These are phyloP conservation scores for Leucophenga montana DNA, from an alignment of 2,888 invertebrate genomes.

Conservation along the genomic window DNA sequence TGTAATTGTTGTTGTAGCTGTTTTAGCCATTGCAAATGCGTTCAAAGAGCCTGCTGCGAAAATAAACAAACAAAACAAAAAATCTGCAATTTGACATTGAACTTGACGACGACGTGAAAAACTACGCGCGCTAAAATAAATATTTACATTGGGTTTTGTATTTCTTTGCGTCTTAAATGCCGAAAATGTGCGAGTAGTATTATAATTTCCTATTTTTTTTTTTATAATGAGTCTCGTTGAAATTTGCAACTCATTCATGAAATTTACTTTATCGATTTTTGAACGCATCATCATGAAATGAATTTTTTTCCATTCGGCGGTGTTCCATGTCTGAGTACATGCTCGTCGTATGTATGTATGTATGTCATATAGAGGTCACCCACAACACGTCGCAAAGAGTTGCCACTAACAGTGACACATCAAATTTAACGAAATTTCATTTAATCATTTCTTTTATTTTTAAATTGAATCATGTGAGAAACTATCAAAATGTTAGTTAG, in stretches of 20 bases:
- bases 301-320: not conserved
- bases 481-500: not conserved
- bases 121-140: not conserved
- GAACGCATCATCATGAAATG: not conserved
- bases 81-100: slow-evolving; percentile 52
- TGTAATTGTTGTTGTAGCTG: not conserved
- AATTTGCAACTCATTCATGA: not conserved
- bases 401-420: not conserved
- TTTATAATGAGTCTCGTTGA: not conserved
- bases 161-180: too few species aligned
- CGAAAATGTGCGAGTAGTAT: too few species aligned
- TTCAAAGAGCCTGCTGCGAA: too few species aligned
- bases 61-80: not conserved
- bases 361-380: slow-evolving; percentile 63
- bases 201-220: not conserved
- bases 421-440: not conserved
- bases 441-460: slow-evolving; percentile 12
- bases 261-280: slow-evolving; percentile 18
- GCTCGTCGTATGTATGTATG: slow-evolving; percentile 5
- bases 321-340: not conserved
- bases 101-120: slow-evolving; percentile 46
- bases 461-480: not conserved
- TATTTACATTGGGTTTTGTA: too few species aligned
- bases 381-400: slow-evolving; percentile 25
- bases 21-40: too few species aligned